Conservation (phyloP, 64 coral and sea anemone species). For the Acropora tenuis region DNA sequence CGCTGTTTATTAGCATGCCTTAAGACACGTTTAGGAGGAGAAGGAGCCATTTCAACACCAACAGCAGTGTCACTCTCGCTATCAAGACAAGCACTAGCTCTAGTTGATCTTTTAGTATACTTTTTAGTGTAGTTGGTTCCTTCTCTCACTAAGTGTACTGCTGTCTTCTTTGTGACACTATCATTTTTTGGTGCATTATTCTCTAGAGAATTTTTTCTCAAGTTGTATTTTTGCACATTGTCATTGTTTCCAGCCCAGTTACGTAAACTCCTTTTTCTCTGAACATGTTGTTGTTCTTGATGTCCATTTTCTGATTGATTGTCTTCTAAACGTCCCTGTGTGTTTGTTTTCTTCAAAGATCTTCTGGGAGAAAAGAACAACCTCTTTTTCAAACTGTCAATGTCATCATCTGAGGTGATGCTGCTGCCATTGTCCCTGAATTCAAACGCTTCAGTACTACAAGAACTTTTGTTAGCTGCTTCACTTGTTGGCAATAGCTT, state of each 20-base stretch:
- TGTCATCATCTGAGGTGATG: neutral
- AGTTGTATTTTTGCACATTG: neutral
- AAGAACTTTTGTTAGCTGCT: neutral
- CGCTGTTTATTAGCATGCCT: neutral
- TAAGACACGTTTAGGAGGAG: constrained; percentile 31
- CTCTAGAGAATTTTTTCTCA: no score
- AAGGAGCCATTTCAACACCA: neutral
- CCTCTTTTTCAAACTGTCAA: neutral
- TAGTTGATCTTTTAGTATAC: neutral
- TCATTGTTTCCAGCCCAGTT: neutral
- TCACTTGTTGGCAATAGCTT: neutral
- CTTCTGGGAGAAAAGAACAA: constrained; percentile 34
- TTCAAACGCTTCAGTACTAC: neutral
- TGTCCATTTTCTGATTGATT: neutral
- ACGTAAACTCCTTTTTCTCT: neutral
- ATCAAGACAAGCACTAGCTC: neutral
- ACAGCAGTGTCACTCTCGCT: neutral
- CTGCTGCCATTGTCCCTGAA: neutral
- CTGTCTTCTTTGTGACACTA: neutral
- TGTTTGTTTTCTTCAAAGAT: neutral
- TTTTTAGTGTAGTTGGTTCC: neutral
- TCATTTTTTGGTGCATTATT: neutral
- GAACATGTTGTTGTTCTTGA: neutral
- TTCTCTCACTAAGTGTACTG: neutral
- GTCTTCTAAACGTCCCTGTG: neutral